Base-by-base conservation (phyloP, 1,140 invertebrate species). In the Brachionus koreanus region DNA sequence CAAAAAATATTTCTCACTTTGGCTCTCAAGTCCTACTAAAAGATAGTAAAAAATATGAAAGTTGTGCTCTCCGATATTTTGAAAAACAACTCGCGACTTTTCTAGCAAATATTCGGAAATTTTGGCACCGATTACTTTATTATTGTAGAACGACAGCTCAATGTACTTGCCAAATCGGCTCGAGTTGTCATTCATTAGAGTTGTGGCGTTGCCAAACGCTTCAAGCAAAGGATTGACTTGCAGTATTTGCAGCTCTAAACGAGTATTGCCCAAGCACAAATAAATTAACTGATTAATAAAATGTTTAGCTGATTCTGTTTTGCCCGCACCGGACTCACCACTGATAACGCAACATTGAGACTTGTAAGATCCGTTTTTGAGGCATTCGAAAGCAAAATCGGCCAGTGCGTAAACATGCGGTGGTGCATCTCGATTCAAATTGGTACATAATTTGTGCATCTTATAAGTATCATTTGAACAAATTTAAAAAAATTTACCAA, bases 371-470 rank as follows among this genome's bases (percentile, higher is more conserved):
- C 95, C 96, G 82, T 95, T 90, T 86, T 94, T 93, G 96, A 98
- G 98, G 86, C 96, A 95, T 81, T 93, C 93, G 88, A 98, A 98
- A 76, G 94, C 93, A 90, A 97, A 98, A 89, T 98, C 97, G n/a
- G 95, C 94, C 85, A 98, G 97, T 52, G 96, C 95, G 89, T 98
- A 99, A 85, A 98, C 98, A 86, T 99, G 97, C 1, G 97, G 97
- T 25, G 96, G 95, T 83, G 97, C 91, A 85, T 96, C 95, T 9
- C 7, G 90, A 90, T 99, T 99, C 89, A 98, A 98, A 83, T 97
- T 97, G 92, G 98, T 98, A 90, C 98, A 99, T 88, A 96, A 91
- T 88, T 99, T 97, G 92, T 99, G 98, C 83, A 99, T 95, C 89
- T 96, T n/a, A n/a, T n/a, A n/a, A n/a, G n/a, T n/a, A n/a, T n/a